These are phyloP conservation scores for Lophura nycthemera DNA, from an alignment of 2,113 vertebrate species.

Conservation along the genomic window DNA sequence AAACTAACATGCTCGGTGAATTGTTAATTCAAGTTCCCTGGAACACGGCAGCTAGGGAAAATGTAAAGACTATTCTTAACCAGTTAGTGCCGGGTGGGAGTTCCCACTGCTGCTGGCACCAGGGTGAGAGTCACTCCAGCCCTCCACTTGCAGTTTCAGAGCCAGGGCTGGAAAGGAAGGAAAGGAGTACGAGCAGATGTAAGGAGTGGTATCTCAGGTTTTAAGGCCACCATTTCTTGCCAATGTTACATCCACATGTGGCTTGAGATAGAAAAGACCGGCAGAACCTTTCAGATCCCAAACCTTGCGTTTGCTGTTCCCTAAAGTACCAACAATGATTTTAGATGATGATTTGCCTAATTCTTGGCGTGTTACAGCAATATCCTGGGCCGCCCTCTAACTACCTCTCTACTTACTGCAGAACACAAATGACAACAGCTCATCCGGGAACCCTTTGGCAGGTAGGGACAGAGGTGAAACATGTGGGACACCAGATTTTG, in stretches of 20 bases:
- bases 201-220: background rate
- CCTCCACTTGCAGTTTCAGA: background rate
- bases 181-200: background rate
- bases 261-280: background rate
- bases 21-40: slow-evolving; percentile 72
- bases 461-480: background rate
- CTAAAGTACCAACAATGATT: background rate
- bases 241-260: background rate
- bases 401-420: rapidly evolving
- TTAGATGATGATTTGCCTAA: background rate
- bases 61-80: slow-evolving; percentile 74
- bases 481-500: rapidly evolving
- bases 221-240: background rate
- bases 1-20: slow-evolving; percentile 66
- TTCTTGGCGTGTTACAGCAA: rapidly evolving
- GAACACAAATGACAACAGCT: background rate
- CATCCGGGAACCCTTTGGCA: rapidly evolving
- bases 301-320: background rate
- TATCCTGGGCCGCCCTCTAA: background rate
- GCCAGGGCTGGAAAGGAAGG: background rate
- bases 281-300: background rate
- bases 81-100: background rate
- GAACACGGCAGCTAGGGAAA: slow-evolving; percentile 48
- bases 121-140: background rate
- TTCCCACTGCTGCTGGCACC: background rate